Base-by-base conservation (phyloP, 2,888 invertebrate species). In the Taphrorychus bicolor region DNA sequence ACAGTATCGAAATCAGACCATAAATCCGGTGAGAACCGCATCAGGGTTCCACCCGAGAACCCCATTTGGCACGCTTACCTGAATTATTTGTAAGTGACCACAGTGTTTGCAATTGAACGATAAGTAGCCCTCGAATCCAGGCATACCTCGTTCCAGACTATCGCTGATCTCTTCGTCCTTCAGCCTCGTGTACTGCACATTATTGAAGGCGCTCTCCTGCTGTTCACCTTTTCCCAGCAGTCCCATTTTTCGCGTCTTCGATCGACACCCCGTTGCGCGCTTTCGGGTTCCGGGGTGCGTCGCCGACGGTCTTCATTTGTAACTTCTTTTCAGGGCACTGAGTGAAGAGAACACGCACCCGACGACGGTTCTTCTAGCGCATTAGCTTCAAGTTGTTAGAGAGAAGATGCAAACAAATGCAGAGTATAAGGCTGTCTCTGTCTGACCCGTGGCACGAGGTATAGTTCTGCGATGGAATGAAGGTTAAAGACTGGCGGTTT, bases 81-180 rank as follows among this genome's bases (percentile, higher is more conserved):
- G 84, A 71, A 87, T 77, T 77, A 86, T 85, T 77, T 87, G 87
- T 76, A 84, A 84, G 79, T 87, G 87, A 67, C 87, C 87, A 75
- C 87, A 87, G 75, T 85, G 85, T 76, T 85, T 85, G 79, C 87
- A 87, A 74, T 86, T 86, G 78, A 87, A 87, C 62, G 86, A 86
- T 77, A 87, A 81, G 77, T 85, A 86, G 75, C 87, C 86, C 73
- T 86, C 85, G 66, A 86, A 76, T 22, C 84, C 82, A 42, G 86
- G 85, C 80, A 83, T 82, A 73, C 85, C 83, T 77, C 82, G 83
- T 77, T 78, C 70, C 3, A 5, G 18, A 72, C 73, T 75, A 70
- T 78, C 7, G 51, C 51, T 51, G 21, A 18, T 22, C 51, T 3
- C 45, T 5, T 87, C 87, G 78, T 87, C 86, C 72, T 85, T 84